Percentiles rank a stretch among this genome's conserved stretches.
Evolutionary conservation across 2,797 vertebrate species (phyloP).

Genomic region (Serranus cabrilla): DNA sequence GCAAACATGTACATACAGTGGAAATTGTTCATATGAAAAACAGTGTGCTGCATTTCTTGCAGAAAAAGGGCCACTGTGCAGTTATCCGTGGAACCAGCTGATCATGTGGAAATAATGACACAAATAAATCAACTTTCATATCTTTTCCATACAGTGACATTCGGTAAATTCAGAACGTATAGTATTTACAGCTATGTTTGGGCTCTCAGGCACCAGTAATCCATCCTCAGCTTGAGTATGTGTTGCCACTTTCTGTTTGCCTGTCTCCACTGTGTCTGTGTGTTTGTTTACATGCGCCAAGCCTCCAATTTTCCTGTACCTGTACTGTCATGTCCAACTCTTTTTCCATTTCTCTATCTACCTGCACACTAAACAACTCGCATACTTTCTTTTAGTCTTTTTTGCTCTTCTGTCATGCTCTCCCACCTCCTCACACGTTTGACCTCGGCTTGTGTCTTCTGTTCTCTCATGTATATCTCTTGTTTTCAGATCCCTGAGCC

Average conservation of each 20-base stretch:
- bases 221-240: not conserved
- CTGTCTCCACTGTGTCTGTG: not conserved
- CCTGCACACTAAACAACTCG: slow-evolving; percentile 24
- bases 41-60: not conserved
- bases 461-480: slow-evolving; percentile 37
- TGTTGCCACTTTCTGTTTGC: not conserved
- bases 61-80: slow-evolving; percentile 1
- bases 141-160: not conserved
- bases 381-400: not conserved
- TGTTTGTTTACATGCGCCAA: slow-evolving; percentile 15
- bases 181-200: not conserved
- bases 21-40: not conserved
- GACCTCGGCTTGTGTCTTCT: slow-evolving; percentile 43
- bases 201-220: not conserved
- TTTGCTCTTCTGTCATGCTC: slow-evolving; percentile 24
- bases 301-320: not conserved
- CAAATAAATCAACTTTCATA: slow-evolving; percentile 24
- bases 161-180: not conserved
- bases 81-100: not conserved
- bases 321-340: slow-evolving; percentile 25
- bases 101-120: slow-evolving; percentile 24
- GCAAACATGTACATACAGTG: not conserved
- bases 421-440: slow-evolving; percentile 12
- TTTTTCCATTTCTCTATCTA: slow-evolving; percentile 15
- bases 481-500: slow-evolving; percentile 29